Percentiles rank a stretch among this genome's conserved stretches.
Evolutionary conservation across 2,888 invertebrate genomes (phyloP).

Genomic region (Aproaerema taeniolella): DNA sequence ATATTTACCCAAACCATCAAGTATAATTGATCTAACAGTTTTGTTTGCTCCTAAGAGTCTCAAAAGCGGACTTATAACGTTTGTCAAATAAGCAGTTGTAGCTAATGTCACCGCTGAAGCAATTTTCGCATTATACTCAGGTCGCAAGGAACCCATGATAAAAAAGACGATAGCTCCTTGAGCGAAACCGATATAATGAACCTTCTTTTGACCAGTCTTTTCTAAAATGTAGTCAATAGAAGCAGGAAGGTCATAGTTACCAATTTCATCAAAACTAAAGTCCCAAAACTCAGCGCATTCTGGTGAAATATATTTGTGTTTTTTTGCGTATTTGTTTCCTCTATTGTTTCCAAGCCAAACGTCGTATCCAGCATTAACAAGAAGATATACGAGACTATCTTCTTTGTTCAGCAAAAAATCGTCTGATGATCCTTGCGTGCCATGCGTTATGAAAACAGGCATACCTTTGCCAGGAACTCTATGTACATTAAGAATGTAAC

Average conservation of each 20-base stretch:
- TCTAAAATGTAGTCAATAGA: constrained; percentile 75
- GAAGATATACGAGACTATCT: constrained; percentile 42
- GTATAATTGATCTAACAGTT: not conserved
- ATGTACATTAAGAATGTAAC: constrained; percentile 41
- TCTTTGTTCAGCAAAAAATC: constrained; percentile 27
- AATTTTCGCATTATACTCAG: constrained; percentile 21
- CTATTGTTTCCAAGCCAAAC: constrained; percentile 89
- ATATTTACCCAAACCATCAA: constrained; percentile 62
- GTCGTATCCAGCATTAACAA: constrained; percentile 81
- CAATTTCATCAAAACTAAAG: constrained; percentile 81
- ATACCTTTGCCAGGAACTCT: constrained; percentile 42
- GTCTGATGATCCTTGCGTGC: constrained; percentile 44
- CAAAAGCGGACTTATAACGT: not conserved
- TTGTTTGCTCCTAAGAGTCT: not conserved
- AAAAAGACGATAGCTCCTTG: constrained; percentile 54
- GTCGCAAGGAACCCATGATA: constrained; percentile 12
- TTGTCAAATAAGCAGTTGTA: constrained; percentile 10
- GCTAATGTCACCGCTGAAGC: constrained; percentile 10
- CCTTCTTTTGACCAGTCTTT: constrained; percentile 53
- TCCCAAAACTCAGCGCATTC: constrained; percentile 21
- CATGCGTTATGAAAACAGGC: constrained; percentile 47
- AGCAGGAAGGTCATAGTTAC: constrained; percentile 79
- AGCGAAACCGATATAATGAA: constrained; percentile 80
- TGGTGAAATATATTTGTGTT: constrained; percentile 61
- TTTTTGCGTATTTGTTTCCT: constrained; percentile 81